phyloP scores from a whole-genome alignment of 2,888 invertebrate species.

The Athalia circularis region DNA sequence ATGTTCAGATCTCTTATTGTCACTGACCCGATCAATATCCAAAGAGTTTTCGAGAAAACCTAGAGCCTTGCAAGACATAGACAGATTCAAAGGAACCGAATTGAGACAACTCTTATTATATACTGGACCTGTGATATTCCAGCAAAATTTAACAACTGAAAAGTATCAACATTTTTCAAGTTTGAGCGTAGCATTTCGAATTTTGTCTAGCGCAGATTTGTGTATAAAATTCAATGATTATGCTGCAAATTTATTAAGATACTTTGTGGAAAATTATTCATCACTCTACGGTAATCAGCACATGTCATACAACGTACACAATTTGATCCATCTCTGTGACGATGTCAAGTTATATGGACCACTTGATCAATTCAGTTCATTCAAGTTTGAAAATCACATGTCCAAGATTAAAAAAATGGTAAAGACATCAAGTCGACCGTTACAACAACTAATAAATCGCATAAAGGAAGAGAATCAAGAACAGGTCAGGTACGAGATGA shows the following conservation, averaged over 20 bases:
- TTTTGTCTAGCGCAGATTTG: slow-evolving; percentile 3
- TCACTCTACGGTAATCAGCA: slow-evolving; percentile 15
- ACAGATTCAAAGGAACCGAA: slow-evolving; percentile 20
- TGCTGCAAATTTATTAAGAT: slow-evolving; percentile 12
- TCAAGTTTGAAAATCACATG: too few relatives aligned
- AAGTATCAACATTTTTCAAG: slow-evolving; percentile 21
- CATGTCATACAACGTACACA: slow-evolving; percentile 29
- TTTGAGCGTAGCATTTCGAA: slow-evolving; percentile 20
- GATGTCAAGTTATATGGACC: slow-evolving; percentile 6
- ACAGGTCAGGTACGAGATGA: slow-evolving; percentile 1
- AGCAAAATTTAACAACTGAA: slow-evolving; percentile 14
- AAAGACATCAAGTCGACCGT: slow-evolving; percentile 21
- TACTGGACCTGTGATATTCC: too few relatives aligned
- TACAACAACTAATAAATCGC: slow-evolving; percentile 25
- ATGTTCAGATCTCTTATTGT: slow-evolving; percentile 18
- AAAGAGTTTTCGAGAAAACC: slow-evolving; percentile 24
- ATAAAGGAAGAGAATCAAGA: background rate
- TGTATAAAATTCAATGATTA: slow-evolving; percentile 11
- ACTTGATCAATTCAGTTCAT: slow-evolving; percentile 12
- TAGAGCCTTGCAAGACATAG: slow-evolving; percentile 13
- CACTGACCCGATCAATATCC: slow-evolving; percentile 14
- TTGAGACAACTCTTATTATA: slow-evolving; percentile 8
- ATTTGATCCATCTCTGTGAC: slow-evolving; percentile 23
- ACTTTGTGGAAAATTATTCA: slow-evolving; percentile 26
- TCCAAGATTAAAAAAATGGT: slow-evolving; percentile 8